Evolutionary conservation across 2,113 vertebrate genomes (phyloP).

Genomic region (Sakesphorus luctuosus): DNA sequence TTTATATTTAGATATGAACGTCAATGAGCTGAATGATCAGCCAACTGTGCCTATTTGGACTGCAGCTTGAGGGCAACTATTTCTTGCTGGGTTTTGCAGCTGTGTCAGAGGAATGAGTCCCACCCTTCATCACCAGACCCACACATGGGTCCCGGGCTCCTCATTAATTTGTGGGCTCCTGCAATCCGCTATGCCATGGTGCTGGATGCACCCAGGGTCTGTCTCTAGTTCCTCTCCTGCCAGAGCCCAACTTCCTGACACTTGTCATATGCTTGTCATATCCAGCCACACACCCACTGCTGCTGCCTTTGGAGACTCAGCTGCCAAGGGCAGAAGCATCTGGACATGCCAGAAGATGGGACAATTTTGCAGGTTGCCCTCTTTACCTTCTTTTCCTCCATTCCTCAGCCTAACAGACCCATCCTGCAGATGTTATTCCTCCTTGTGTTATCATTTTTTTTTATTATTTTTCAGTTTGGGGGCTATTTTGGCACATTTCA

Average conservation of each 20-base stretch:
- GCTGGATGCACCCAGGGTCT: neutral
- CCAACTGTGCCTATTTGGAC: constrained; percentile 41
- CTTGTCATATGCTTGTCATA: neutral
- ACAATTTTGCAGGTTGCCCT: neutral
- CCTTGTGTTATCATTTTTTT: neutral
- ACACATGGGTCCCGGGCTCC: neutral
- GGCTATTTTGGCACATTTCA: fast-evolving
- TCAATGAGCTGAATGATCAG: constrained; percentile 50
- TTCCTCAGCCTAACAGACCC: neutral
- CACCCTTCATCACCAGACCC: neutral
- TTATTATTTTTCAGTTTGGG: neutral
- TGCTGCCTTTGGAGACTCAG: neutral
- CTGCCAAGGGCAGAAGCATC: neutral
- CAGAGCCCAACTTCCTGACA: neutral
- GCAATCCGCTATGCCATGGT: fast-evolving
- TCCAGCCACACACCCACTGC: neutral
- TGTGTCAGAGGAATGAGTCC: neutral
- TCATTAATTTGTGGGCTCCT: neutral
- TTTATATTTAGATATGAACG: constrained; percentile 66
- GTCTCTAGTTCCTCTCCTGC: neutral
- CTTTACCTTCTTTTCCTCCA: neutral
- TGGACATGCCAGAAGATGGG: neutral
- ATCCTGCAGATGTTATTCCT: neutral
- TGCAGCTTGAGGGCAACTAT: constrained; percentile 50
- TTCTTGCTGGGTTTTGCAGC: constrained; percentile 60